These are phyloP conservation scores for Microctenopoma lineatum DNA, from an alignment of 2,797 vertebrate species.

Conservation along the genomic window DNA sequence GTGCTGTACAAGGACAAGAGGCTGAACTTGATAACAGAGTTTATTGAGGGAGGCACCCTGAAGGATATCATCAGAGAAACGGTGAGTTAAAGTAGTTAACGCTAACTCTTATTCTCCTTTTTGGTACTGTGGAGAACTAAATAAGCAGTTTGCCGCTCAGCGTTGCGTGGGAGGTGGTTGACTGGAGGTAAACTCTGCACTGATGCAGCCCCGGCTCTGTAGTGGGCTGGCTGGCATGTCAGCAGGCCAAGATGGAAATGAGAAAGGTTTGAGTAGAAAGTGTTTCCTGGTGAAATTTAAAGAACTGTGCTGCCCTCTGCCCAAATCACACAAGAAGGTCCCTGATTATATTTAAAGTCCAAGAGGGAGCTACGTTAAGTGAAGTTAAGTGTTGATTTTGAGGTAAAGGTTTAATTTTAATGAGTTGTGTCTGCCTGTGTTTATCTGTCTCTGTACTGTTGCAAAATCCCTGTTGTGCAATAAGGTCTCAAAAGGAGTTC, in stretches of 20 bases:
- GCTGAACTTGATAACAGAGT: constrained; percentile 93
- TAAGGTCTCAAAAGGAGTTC: constrained; percentile 6
- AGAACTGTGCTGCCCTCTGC: constrained; percentile 40
- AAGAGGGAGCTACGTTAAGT: neutral
- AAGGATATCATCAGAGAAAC: constrained; percentile 93
- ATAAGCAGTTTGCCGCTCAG: constrained; percentile 20
- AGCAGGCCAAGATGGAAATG: constrained; percentile 40
- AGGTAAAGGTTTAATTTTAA: constrained; percentile 2
- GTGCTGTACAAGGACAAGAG: constrained; percentile 96
- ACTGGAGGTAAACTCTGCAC: constrained; percentile 66
- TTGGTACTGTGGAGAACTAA: constrained; percentile 27
- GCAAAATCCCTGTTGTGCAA: constrained; percentile 1
- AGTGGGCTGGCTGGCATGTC: constrained; percentile 50
- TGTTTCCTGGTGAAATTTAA: constrained; percentile 73
- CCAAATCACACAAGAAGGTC: constrained; percentile 3
- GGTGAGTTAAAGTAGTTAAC: constrained; percentile 77
- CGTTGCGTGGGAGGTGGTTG: constrained; percentile 44
- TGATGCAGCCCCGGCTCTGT: constrained; percentile 38
- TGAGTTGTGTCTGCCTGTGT: neutral
- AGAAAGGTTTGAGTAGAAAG: constrained; percentile 57
- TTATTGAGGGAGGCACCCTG: constrained; percentile 92
- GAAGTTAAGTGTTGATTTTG: neutral
- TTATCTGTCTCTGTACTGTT: constrained; percentile 7
- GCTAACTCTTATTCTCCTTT: constrained; percentile 11
- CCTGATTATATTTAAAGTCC: constrained; percentile 6